Percentiles rank a stretch among this genome's conserved stretches.
phyloP scores from a whole-genome alignment of 2,888 invertebrate species.

The Mythimna ferrago region DNA sequence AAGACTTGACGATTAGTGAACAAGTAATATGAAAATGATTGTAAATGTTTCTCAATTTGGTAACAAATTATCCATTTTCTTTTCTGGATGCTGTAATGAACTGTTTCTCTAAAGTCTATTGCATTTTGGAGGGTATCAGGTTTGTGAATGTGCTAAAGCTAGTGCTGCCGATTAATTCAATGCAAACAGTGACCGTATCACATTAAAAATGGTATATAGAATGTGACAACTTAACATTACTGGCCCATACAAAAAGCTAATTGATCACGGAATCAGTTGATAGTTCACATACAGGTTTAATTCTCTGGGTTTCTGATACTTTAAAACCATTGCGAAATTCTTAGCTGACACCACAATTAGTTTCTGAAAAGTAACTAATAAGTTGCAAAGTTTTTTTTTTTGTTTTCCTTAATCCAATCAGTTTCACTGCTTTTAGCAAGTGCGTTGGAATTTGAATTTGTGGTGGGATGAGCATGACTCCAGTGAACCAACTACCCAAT shows the following conservation, averaged over 20 bases:
- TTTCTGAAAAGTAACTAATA: not conserved
- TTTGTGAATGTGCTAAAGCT: not conserved
- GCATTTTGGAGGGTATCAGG: not conserved
- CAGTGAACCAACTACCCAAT: too few relatives aligned
- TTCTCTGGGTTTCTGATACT: not conserved
- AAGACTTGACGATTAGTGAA: not conserved
- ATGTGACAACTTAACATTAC: not conserved
- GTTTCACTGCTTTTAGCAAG: too few relatives aligned
- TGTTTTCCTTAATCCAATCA: too few relatives aligned
- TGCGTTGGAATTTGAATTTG: too few relatives aligned
- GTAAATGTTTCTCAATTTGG: not conserved
- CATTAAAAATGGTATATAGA: not conserved
- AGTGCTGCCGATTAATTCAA: not conserved
- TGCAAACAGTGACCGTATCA: not conserved
- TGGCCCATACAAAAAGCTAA: not conserved
- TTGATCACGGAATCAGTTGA: not conserved
- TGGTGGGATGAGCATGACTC: too few relatives aligned
- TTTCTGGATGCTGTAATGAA: not conserved
- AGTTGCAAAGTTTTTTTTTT: not conserved
- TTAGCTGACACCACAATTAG: not conserved
- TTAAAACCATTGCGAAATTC: not conserved
- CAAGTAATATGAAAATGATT: constrained; percentile 1
- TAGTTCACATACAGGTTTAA: not conserved
- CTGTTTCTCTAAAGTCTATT: constrained; percentile 1
- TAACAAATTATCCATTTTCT: not conserved